Evolutionary conservation across 2,888 invertebrate species (phyloP).

Genomic region (Phortica okadai): DNA sequence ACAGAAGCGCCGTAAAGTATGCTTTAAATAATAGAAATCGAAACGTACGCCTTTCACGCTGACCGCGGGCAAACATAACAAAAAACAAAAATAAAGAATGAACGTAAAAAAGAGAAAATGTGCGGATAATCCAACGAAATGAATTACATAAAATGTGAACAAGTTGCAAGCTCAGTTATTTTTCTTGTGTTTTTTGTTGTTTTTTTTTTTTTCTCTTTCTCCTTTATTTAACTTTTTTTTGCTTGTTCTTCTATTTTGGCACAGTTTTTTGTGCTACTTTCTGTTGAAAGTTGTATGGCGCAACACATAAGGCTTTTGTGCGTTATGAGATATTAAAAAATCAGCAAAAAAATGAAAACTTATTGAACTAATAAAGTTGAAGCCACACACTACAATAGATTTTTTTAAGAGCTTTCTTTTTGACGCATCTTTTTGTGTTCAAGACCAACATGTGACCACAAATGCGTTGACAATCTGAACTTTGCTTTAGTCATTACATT

Average conservation of each 20-base stretch:
- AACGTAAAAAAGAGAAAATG: neutral
- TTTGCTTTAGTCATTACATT: neutral
- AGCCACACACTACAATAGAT: no score
- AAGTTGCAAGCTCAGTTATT: neutral
- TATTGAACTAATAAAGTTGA: neutral
- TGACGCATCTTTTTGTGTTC: neutral
- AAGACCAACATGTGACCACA: neutral
- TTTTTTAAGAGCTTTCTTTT: no score
- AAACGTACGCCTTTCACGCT: conserved; percentile 31
- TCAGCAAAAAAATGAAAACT: neutral
- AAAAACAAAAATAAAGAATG: neutral
- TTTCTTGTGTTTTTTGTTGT: neutral
- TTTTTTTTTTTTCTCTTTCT: neutral
- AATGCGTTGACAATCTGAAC: neutral
- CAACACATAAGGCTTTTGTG: neutral
- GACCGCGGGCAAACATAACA: neutral
- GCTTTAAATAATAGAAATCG: conserved; percentile 61
- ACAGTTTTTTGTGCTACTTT: neutral
- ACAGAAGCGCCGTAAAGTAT: conserved; percentile 38
- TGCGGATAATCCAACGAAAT: conserved; percentile 1
- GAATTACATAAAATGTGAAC: conserved; percentile 2
- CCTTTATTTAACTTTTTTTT: neutral
- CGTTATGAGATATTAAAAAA: neutral
- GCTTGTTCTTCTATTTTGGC: neutral
- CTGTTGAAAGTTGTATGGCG: neutral